Evolutionary conservation across 2,888 invertebrate species (phyloP), one percentile per base, ranked within the genome.

Genomic region (Monochamus alternatus): DNA sequence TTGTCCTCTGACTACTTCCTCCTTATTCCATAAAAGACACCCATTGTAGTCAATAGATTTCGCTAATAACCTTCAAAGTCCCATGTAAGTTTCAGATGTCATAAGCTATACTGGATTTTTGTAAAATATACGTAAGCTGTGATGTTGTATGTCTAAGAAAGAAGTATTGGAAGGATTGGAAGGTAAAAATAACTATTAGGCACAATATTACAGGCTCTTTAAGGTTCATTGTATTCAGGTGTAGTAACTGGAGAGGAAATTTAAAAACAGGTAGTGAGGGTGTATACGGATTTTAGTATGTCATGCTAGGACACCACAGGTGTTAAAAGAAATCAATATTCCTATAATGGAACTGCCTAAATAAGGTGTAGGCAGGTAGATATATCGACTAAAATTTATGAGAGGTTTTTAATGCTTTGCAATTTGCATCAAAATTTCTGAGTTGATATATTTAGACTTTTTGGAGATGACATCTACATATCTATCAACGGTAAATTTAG

Each of bases 291-390:
- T 59, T 69, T 44, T 60, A n/a, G 51, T 30, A 60, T 60, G 69
- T 10, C 9, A 68, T 59, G 60, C 12, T 59, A 51, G 51, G 47
- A 60, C 22, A 51, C 44, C 30, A 63, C 52, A 71, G 63, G 70
- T 71, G 70, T 71, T 51, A 32, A 60, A 63, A 32, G 12, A 30
- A 71, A 71, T 71, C 70, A 63, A 71, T 71, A 71, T 47, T 10
- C 44, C 38, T 66, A 51, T 47, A 47, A 51, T 44, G 44, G 22
- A 47, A 47, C 51, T 55, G 55, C 22, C 55, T 55, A 55, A 55
- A 55, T 55, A 55, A 55, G 55, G 38, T n/a, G 55, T 55, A 55
- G 55, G 55, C 55, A 55, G 55, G 55, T n/a, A n/a, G n/a, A n/a
- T 55, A 55, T 55, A 47, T 47, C 12, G 10, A 10, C 10, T 47